These are phyloP conservation scores for Xanthia icteritia DNA, from an alignment of 2,888 invertebrate genomes.

Conservation along the genomic window DNA sequence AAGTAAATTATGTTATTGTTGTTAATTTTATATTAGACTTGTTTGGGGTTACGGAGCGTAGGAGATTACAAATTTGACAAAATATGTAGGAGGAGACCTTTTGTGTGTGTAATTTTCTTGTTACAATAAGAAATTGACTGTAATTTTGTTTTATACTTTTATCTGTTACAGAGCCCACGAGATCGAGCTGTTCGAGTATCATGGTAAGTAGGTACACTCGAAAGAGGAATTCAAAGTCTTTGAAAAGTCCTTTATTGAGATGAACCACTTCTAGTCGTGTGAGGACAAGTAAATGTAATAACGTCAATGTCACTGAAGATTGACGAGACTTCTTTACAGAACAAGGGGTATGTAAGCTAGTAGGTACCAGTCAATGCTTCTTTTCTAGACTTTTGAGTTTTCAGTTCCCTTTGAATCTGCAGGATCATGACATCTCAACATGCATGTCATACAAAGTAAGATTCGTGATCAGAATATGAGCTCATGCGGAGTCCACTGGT, in stretches of 20 bases:
- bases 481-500: not conserved
- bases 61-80: conserved; percentile 40
- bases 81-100: conserved; percentile 34
- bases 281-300: conserved; percentile 43
- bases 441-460: not conserved
- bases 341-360: not conserved
- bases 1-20: conserved; percentile 69
- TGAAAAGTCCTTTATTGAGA: conserved; percentile 16
- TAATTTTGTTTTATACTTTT: conserved; percentile 19
- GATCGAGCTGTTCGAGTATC: conserved; percentile 6
- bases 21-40: conserved; percentile 63
- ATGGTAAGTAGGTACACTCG: not conserved
- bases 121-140: conserved; percentile 6
- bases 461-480: not conserved
- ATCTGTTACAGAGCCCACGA: not conserved
- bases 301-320: conserved; percentile 1
- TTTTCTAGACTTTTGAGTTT: not conserved
- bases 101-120: conserved; percentile 40
- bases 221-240: conserved; percentile 1
- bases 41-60: conserved; percentile 44
- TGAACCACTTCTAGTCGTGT: conserved; percentile 20
- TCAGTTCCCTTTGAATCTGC: not conserved
- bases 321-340: conserved; percentile 29
- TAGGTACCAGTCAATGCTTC: too few relatives aligned
- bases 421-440: not conserved